Conservation (phyloP, 2,888 invertebrate species). For the Scaptomyza reducta region DNA sequence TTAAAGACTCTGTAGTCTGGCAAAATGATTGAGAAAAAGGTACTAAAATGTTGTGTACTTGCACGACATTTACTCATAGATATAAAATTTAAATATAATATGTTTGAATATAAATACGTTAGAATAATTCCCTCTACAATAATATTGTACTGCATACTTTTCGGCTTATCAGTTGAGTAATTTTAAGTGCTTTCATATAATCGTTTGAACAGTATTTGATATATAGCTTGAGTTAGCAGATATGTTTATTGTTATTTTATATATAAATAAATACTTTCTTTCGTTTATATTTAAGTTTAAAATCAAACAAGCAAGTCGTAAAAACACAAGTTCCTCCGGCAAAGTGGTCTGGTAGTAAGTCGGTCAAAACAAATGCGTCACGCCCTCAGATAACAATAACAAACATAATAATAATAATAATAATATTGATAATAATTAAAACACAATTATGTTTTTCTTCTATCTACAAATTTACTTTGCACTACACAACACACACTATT, state of each 20-base stretch:
- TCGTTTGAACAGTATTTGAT: not conserved
- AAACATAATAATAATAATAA: slow-evolving; percentile 36
- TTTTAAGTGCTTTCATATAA: slow-evolving; percentile 1
- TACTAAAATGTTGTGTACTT: not conserved
- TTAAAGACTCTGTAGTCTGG: not conserved
- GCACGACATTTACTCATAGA: not conserved
- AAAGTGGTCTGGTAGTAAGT: slow-evolving; percentile 76
- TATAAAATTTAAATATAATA: not conserved
- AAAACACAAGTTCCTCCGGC: slow-evolving; percentile 22
- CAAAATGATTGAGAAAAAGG: not conserved
- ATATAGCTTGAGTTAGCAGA: not conserved
- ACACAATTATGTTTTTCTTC: slow-evolving; percentile 66
- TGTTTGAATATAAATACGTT: too few species aligned
- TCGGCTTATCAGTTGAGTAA: slow-evolving; percentile 15
- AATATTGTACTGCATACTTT: slow-evolving; percentile 58
- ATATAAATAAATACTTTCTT: not conserved
- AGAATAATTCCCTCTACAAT: too few species aligned
- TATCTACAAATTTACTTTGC: slow-evolving; percentile 69
- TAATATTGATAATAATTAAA: slow-evolving; percentile 48
- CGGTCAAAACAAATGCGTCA: slow-evolving; percentile 39
- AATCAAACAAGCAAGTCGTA: slow-evolving; percentile 8
- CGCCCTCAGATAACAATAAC: slow-evolving; percentile 4
- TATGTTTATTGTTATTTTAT: not conserved
- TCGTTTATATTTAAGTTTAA: not conserved
- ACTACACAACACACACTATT: slow-evolving; percentile 48